Evolutionary conservation across 2,888 invertebrate species (phyloP).

Genomic region (Galeopsomyia nigrocyanea): DNA sequence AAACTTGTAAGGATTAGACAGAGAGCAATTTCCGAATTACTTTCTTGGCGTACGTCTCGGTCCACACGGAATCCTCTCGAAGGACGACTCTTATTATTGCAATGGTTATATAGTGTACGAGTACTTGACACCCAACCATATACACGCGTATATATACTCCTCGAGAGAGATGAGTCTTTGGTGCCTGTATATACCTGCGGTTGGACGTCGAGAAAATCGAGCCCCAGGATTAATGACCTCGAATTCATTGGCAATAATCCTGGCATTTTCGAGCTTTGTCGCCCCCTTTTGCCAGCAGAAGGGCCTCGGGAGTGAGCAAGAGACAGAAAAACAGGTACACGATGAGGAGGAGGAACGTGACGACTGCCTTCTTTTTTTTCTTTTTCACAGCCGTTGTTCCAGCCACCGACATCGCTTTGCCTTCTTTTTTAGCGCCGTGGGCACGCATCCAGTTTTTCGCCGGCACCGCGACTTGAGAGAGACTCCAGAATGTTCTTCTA

Average conservation of each 20-base stretch:
- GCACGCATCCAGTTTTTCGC: conserved; percentile 17
- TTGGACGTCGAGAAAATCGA: conserved; percentile 1
- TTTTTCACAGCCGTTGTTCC: conserved; percentile 3
- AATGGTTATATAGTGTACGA: background rate
- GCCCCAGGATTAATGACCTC: conserved; percentile 30
- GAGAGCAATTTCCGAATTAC: no score
- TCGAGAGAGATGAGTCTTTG: background rate
- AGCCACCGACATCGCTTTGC: no score
- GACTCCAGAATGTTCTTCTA: no score
- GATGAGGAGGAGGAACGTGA: conserved; percentile 33
- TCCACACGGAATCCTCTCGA: no score
- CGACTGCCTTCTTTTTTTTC: conserved; percentile 31
- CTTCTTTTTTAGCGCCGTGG: conserved; percentile 23
- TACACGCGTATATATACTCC: background rate
- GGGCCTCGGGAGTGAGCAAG: background rate
- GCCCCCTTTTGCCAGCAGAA: background rate
- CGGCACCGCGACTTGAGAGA: background rate
- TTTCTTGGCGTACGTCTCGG: no score
- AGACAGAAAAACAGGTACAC: conserved; percentile 9
- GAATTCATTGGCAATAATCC: conserved; percentile 20
- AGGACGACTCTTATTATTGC: background rate
- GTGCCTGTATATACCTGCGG: conserved; percentile 11
- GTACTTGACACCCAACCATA: no score
- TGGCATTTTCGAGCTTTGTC: conserved; percentile 20
- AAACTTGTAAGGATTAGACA: no score